A percentile compares a stretch with the other conserved stretches of the same genome.
Conservation (phyloP, 2,888 invertebrate species). For the Dicyrtomina minuta region DNA sequence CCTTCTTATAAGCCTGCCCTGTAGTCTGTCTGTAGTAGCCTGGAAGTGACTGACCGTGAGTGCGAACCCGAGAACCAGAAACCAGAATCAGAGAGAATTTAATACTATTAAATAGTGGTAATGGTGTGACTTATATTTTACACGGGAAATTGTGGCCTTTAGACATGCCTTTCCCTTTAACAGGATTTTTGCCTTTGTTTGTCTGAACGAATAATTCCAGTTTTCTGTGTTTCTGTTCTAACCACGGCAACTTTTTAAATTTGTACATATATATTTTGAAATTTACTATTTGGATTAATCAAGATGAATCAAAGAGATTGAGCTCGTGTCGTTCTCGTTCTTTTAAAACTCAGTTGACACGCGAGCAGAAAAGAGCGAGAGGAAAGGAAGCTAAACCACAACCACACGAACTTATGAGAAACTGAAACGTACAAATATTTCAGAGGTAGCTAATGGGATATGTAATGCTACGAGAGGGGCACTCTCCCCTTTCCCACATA, state of each 20-base stretch:
- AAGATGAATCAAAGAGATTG: conserved; percentile 25
- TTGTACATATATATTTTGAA: background rate
- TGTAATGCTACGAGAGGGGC: too few species aligned
- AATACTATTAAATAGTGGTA: too few species aligned
- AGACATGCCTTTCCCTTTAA: too few species aligned
- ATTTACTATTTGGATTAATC: conserved; percentile 16
- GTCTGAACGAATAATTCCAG: background rate
- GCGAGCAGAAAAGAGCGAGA: conserved; percentile 7
- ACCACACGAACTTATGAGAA: background rate
- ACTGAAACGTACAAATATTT: background rate
- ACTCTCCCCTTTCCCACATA: too few species aligned
- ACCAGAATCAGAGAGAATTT: too few species aligned
- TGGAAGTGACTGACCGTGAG: too few species aligned
- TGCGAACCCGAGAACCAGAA: too few species aligned
- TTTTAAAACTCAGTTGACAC: conserved; percentile 26
- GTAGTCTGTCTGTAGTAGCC: too few species aligned
- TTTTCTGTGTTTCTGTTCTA: background rate
- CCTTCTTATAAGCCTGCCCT: too few species aligned
- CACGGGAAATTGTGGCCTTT: too few species aligned
- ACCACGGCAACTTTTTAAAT: background rate
- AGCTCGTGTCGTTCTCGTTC: background rate
- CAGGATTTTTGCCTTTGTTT: background rate
- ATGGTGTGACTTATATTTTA: too few species aligned
- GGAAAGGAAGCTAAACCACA: background rate
- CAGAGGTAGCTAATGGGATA: too few species aligned